Base-by-base conservation (phyloP, 1,140 invertebrate species). In the Conopomorpha cramerella region DNA sequence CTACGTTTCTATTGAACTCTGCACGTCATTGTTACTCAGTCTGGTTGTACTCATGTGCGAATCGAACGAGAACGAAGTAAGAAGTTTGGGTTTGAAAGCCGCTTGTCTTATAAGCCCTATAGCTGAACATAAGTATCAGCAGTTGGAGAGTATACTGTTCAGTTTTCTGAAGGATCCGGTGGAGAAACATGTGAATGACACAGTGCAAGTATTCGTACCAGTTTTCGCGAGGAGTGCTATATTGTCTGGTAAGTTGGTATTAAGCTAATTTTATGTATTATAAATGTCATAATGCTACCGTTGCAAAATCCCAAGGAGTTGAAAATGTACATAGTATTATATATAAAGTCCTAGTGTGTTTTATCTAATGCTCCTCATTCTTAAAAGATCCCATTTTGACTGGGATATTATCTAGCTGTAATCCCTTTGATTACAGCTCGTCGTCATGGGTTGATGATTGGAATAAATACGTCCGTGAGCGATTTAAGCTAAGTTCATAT, bases 41-140 rank as follows among this genome's bases (percentile, higher is more conserved):
- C 50, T 79, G 25, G 67, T 76, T 0, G 36, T 65, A 8, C 45
- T 77, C 2, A 79, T 79, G 77, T 77, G 73, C 3, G 77, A 79
- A 28, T 74, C 72, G 0, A 66, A 55, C 41, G 77, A 79, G 38
- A 30, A 43, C 3, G 63, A 70, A 16, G 61, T 79, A 16, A 45
- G 73, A 16, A 46, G 48, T 28, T 45, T 74, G 11, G 77, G 73
- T 0, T 43, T 79, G 1, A 67, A 64, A 25, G 50, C 72, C 0
- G 65, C 71, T 0, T 61, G 67, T 32, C 43, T 79, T 0, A 62
- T 77, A 16, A 71, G 63, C 35, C 65, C 74, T 0, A 59, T 74
- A 0, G 66, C 70, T 0, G 61, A 72, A 26, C 60, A 68, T 25
- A 79, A 79, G 42, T 74, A 76, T 39, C 45, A 31, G 3, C 72